Base-by-base conservation (phyloP, 2,888 invertebrate genomes). In the Tetheella fluctuosa region DNA sequence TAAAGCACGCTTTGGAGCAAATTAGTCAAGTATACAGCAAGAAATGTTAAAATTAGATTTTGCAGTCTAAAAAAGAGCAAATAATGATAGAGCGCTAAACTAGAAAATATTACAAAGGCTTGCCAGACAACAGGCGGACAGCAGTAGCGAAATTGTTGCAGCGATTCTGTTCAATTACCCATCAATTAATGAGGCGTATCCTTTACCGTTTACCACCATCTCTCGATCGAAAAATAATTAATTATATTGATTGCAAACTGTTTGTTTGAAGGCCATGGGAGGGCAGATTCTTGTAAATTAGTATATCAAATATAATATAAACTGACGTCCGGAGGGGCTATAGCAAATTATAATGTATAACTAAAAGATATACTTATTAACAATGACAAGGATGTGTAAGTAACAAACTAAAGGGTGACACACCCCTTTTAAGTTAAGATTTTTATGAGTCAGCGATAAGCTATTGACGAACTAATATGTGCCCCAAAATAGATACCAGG, bases 111-210 rank as follows among this genome's bases (percentile, higher is more conserved):
- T 20, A 55, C 54, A 28, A 28, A 28, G 1, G 2, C n/a, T 7
- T 54, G 6, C 3, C n/a, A 30, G 20, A 17, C 20, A 34, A 4
- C 13, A 7, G 8, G 13, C 13, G 23, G 34, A 23, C 20, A 15
- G 54, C 15, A 28, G 34, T 55, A 37, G 54, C 37, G n/a, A 34
- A 70, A 71, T 67, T 58, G 61, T 57, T 62, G 62, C 65, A 73
- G 70, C 71, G 68, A 77, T 79, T 77, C 67, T 65, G 37, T 62
- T 64, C 76, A 80, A 80, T 80, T 80, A 80, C 67, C 62, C 58
- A 62, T 64, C 75, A 79, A 79, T 81, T 79, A 71, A 64, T 54
- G 56, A 39, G 59, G 23, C 48, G 58, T 58, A 68, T 65, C 73
- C 73, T 71, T 71, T 68, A 37, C 59, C 39, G 59, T 65, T 37